Conservation (phyloP, 2,113 vertebrate species). For the Platycercus adscitus region DNA sequence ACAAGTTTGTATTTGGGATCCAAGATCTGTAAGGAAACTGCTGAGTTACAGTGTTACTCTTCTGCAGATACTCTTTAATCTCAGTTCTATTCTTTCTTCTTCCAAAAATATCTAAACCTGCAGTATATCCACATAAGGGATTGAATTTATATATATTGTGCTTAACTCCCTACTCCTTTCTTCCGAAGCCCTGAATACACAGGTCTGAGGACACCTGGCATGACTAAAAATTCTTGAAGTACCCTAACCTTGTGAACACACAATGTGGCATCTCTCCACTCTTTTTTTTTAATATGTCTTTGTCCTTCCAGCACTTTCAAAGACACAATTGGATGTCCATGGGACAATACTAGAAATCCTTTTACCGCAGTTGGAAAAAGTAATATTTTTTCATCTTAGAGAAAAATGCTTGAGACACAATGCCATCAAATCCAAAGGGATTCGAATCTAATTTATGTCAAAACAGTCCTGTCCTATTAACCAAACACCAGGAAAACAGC, state of each 20-base stretch:
- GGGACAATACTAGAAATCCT: neutral
- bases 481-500: neutral
- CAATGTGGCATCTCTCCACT: neutral
- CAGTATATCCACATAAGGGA: neutral
- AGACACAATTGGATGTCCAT: neutral
- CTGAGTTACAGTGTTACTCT: slow-evolving; percentile 26
- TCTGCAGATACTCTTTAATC: slow-evolving; percentile 48
- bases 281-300: neutral
- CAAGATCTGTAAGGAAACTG: slow-evolving; percentile 51
- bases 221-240: neutral
- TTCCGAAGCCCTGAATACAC: neutral
- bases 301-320: neutral
- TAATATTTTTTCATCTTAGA: neutral
- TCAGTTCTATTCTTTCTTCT: neutral
- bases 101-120: slow-evolving; percentile 10
- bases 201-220: neutral
- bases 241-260: neutral
- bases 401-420: neutral
- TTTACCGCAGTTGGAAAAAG: neutral
- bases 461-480: neutral
- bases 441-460: neutral
- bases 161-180: neutral
- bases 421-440: neutral
- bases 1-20: slow-evolving; percentile 21
- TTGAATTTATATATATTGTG: neutral